Evolutionary conservation across 2,797 vertebrate genomes (phyloP), one percentile per base, ranked within the genome.

Genomic region (Dipus sagitta): DNA sequence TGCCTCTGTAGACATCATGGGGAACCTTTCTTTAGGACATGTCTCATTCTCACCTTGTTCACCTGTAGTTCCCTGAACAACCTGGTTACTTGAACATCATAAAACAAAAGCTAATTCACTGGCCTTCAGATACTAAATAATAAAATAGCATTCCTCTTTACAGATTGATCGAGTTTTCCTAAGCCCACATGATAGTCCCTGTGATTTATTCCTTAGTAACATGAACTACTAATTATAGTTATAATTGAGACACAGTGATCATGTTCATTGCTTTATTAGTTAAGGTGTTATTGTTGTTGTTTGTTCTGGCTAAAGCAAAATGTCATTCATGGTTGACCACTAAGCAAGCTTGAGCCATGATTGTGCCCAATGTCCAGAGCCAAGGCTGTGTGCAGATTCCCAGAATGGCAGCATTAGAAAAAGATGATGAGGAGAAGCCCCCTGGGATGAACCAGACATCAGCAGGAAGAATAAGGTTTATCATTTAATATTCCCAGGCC

Each of bases 191-290:
- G 38, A 58, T 67, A 86, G 32, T 21, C 47, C 30, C 65, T 62
- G 8, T 64, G n/a, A 20, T 42, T 70, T 76, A 71, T 72, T 30
- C 17, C 82, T 87, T 67, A 34, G 32, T 80, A 52, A 88, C 60
- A 70, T 76, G 52, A 88, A 89, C 89, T 85, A 89, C 89, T 85
- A 95, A 93, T 88, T 80, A 91, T 62, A 42, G 21, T 86, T 28
- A 32, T 34, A 86, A 86, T 47, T 82, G n/a, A 93, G 67, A 70
- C 34, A 64, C 2, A 1, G 24, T 30, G 38, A 18, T 68, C 70
- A 42, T 3, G 47, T 42, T 20, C 38, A 86, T 86, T 91, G 58
- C 67, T 67, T 47, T 65, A 70, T 68, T 86, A 65, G 21, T 42
- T 71, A 60, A 58, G 3, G 23, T 54, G 47, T 47, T 47, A 47